Conservation (phyloP, 2,888 invertebrate genomes). For the Spodoptera littoralis region DNA sequence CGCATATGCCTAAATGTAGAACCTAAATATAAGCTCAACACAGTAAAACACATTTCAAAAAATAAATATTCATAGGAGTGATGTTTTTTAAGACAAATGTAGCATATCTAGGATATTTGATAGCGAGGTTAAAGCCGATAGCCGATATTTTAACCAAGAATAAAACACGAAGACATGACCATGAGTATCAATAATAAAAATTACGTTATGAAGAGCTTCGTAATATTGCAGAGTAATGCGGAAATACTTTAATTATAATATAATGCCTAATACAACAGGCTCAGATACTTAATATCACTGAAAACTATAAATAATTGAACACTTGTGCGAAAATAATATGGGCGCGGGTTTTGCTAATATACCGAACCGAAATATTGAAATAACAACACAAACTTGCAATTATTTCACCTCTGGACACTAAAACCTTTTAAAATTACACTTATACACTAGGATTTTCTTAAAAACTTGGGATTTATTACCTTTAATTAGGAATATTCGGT, state of each 20-base stretch:
- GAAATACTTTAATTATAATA: slow-evolving; percentile 2
- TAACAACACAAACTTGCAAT: slow-evolving; percentile 36
- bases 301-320: slow-evolving; percentile 21
- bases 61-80: not conserved
- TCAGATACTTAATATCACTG: slow-evolving; percentile 24
- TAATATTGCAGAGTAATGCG: not conserved
- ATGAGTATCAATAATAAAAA: not conserved
- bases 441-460: slow-evolving; percentile 61
- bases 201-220: not conserved
- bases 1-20: slow-evolving; percentile 22
- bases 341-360: slow-evolving; percentile 42
- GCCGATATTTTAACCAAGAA: slow-evolving; percentile 11
- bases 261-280: not conserved
- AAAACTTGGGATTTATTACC: slow-evolving; percentile 71
- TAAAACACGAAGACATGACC: slow-evolving; percentile 3
- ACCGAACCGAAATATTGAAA: slow-evolving; percentile 46
- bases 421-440: slow-evolving; percentile 33
- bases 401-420: slow-evolving; percentile 23
- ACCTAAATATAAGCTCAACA: not conserved
- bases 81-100: too few relatives aligned
- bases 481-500: slow-evolving; percentile 57
- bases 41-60: not conserved
- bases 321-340: slow-evolving; percentile 43
- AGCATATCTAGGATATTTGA: not conserved
- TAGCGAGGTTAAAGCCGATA: not conserved